Evolutionary conservation across 2,888 invertebrate species (phyloP).

Genomic region (Lysandra coridon): DNA sequence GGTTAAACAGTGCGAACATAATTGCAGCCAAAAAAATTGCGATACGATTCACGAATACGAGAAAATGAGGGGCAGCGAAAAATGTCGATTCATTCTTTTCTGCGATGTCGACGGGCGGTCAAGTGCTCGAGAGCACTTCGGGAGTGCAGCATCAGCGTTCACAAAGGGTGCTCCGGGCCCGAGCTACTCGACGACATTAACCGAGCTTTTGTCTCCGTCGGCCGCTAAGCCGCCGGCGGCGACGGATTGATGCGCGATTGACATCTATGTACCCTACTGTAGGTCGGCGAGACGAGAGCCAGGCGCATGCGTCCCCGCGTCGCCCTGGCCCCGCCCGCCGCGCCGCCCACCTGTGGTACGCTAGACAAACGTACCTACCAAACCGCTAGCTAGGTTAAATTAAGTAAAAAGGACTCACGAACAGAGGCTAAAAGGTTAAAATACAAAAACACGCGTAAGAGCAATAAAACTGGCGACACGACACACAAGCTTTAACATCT

Average conservation of each 20-base stretch:
- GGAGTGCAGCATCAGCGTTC: constrained; percentile 61
- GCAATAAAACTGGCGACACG: constrained; percentile 65
- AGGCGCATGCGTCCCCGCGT: constrained; percentile 70
- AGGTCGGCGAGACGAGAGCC: constrained; percentile 48
- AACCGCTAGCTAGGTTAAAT: constrained; percentile 36
- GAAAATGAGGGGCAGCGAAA: constrained; percentile 43
- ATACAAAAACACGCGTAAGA: constrained; percentile 48
- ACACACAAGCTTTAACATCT: constrained; percentile 70
- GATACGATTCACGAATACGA: constrained; percentile 38
- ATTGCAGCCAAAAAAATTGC: constrained; percentile 35
- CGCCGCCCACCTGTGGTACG: constrained; percentile 74
- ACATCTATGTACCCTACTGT: constrained; percentile 45
- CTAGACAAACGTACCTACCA: constrained; percentile 57
- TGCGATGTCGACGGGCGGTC: constrained; percentile 59
- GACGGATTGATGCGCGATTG: constrained; percentile 59
- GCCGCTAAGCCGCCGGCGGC: constrained; percentile 57
- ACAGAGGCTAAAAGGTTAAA: constrained; percentile 38
- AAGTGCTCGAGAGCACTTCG: constrained; percentile 66
- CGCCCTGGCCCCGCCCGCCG: constrained; percentile 69
- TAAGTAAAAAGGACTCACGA: constrained; percentile 38
- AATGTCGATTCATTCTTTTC: constrained; percentile 60
- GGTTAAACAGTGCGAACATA: constrained; percentile 8
- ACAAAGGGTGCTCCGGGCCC: constrained; percentile 59
- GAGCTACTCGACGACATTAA: constrained; percentile 53
- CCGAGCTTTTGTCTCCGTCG: constrained; percentile 62